Conservation (phyloP, 2,888 invertebrate genomes). For the Emmelina monodactyla region DNA sequence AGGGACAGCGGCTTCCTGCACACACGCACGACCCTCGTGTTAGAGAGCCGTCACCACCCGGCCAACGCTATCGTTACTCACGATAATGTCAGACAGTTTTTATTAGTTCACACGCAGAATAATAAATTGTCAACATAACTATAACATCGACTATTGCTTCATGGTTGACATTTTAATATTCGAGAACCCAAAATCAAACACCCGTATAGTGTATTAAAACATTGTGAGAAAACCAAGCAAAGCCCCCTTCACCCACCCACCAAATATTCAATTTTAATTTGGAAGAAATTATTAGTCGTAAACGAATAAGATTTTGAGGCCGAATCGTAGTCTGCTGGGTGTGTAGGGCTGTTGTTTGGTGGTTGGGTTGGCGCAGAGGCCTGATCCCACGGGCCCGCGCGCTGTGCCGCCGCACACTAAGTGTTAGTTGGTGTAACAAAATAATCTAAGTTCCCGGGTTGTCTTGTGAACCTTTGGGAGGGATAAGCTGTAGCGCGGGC, state of each 20-base stretch:
- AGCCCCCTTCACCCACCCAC: conserved; percentile 68
- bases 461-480: neutral
- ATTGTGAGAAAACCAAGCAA: too few species aligned
- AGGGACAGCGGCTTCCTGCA: conserved; percentile 63
- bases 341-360: conserved; percentile 67
- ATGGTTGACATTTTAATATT: too few species aligned
- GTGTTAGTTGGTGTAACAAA: conserved; percentile 1
- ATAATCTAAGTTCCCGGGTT: neutral
- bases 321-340: conserved; percentile 46
- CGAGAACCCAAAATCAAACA: too few species aligned
- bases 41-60: conserved; percentile 30
- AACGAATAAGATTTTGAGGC: conserved; percentile 12
- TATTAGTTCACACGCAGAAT: too few species aligned
- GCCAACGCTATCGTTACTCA: conserved; percentile 14
- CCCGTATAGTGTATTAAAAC: too few species aligned
- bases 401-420: conserved; percentile 19
- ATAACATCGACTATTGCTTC: too few species aligned
- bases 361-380: conserved; percentile 64
- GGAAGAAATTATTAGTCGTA: conserved; percentile 19
- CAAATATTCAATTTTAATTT: conserved; percentile 49
- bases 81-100: conserved; percentile 9
- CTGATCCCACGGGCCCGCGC: conserved; percentile 59
- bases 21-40: conserved; percentile 41
- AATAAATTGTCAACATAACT: too few species aligned
- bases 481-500: conserved; percentile 36